Percentiles rank a stretch among this genome's conserved stretches.
Evolutionary conservation across 2,113 vertebrate species (phyloP).

Genomic region (Procavia capensis): DNA sequence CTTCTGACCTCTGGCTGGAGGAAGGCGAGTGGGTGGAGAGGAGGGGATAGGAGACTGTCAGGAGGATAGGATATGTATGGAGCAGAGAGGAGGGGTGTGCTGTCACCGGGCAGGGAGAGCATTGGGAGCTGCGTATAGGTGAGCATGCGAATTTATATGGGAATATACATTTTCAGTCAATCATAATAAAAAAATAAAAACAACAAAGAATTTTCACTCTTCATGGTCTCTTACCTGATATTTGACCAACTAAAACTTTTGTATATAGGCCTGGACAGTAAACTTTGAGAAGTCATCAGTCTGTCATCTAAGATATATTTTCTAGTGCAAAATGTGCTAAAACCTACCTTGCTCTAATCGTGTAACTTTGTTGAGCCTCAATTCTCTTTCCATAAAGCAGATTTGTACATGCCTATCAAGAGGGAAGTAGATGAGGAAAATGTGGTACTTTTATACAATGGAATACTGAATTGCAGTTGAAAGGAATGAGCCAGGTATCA

Average conservation of each 20-base stretch:
- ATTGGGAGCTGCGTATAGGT: no score
- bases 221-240: background rate
- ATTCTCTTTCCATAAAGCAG: background rate
- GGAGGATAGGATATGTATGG: no score
- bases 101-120: no score
- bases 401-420: background rate
- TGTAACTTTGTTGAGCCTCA: constrained; percentile 20
- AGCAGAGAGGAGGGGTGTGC: no score
- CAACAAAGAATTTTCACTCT: background rate
- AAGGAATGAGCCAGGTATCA: background rate
- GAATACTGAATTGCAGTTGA: constrained; percentile 20
- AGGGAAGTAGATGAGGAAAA: constrained; percentile 14
- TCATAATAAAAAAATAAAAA: no score
- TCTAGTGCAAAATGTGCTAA: background rate
- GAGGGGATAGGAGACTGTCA: no score
- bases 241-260: background rate
- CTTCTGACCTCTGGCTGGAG: no score
- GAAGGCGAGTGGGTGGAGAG: no score
- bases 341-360: background rate
- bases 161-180: no score
- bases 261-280: background rate
- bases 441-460: background rate
- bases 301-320: background rate
- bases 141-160: no score
- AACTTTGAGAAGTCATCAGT: background rate